These are phyloP conservation scores for Gambelia wislizenii DNA, from an alignment of 2,797 vertebrate genomes.

Conservation along the genomic window DNA sequence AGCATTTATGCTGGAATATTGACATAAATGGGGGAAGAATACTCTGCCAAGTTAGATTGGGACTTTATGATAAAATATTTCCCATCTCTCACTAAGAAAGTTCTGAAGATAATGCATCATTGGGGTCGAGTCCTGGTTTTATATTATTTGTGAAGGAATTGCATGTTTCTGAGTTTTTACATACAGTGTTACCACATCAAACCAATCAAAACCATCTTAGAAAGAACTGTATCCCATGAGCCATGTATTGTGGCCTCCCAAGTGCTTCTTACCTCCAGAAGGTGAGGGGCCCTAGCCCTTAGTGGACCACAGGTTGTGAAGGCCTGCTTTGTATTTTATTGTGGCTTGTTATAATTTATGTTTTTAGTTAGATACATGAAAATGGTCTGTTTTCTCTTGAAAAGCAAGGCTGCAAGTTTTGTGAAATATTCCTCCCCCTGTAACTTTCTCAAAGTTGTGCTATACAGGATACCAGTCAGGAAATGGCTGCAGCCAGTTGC, in stretches of 20 bases:
- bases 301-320: neutral
- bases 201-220: neutral
- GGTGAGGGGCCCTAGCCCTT: neutral
- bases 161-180: neutral
- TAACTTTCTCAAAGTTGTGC: slow-evolving; percentile 17
- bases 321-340: neutral
- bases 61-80: neutral
- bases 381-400: neutral
- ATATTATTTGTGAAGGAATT: neutral
- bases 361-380: neutral
- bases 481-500: slow-evolving; percentile 1
- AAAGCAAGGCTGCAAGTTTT: neutral
- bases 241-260: neutral
- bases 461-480: slow-evolving; percentile 40
- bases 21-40: neutral
- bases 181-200: neutral
- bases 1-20: neutral
- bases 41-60: neutral
- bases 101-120: too few relatives aligned
- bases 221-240: neutral
- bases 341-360: neutral
- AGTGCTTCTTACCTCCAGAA: too few relatives aligned
- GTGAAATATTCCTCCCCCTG: neutral
- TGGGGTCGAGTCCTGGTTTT: neutral
- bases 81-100: neutral